Conservation (phyloP, 2,113 vertebrate genomes). For the Trematomus loennbergii region DNA sequence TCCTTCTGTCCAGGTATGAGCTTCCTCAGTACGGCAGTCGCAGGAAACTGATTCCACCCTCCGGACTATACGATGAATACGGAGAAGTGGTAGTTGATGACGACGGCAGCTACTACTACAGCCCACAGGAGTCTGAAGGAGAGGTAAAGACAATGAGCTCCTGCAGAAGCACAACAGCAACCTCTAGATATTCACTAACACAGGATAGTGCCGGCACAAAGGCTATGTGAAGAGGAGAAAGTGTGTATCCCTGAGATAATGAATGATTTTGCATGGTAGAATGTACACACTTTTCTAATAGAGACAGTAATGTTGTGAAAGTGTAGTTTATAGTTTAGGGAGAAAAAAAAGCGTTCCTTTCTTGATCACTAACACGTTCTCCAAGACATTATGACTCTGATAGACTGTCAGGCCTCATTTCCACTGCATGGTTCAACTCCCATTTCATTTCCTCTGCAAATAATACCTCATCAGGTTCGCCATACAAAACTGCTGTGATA, state of each 20-base stretch:
- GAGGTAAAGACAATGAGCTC: slow-evolving; percentile 84
- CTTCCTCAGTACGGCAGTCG: slow-evolving; percentile 97
- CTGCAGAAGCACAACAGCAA: not conserved
- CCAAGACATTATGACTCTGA: not conserved
- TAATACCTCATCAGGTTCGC: too few relatives aligned
- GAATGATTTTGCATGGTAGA: not conserved
- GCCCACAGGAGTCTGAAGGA: slow-evolving; percentile 90
- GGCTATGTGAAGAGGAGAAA: not conserved
- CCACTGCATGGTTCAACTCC: too few relatives aligned
- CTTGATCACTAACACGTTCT: not conserved
- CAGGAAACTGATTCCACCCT: slow-evolving; percentile 92
- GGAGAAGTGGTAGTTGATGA: slow-evolving; percentile 94
- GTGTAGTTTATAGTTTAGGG: not conserved
- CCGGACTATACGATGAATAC: slow-evolving; percentile 93
- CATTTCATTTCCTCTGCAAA: too few relatives aligned
- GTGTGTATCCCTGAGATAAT: not conserved
- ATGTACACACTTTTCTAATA: not conserved
- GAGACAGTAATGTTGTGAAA: not conserved
- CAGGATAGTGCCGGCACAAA: not conserved
- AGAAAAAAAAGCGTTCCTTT: not conserved
- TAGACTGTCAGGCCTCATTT: not conserved
- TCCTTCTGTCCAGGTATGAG: slow-evolving; percentile 90
- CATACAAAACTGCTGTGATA: too few relatives aligned
- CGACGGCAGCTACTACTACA: slow-evolving; percentile 92
- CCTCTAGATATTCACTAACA: not conserved